Evolutionary conservation across 2,797 vertebrate genomes (phyloP).

Genomic region (Emys orbicularis): DNA sequence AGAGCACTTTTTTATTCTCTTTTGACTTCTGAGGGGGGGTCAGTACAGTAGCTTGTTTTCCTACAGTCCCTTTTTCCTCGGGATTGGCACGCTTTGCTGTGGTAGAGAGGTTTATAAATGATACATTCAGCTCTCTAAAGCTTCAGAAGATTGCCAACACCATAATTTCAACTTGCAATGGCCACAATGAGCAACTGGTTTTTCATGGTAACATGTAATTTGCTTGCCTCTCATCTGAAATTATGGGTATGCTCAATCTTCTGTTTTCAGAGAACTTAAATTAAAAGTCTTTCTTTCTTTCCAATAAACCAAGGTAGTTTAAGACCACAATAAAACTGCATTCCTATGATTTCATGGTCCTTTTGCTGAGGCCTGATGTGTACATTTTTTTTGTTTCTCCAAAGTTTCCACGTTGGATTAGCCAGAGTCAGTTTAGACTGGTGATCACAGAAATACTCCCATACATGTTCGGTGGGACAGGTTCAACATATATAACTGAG

Average conservation of each 20-base stretch:
- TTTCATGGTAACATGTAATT: background rate
- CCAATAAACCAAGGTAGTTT: background rate
- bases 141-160: background rate
- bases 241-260: background rate
- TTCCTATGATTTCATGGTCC: background rate
- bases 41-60: background rate
- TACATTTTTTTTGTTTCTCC: background rate
- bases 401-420: background rate
- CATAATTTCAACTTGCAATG: background rate
- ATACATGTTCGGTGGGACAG: background rate
- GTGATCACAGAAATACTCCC: background rate
- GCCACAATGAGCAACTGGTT: background rate
- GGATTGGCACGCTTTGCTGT: background rate
- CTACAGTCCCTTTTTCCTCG: background rate
- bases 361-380: background rate
- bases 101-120: background rate
- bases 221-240: slow-evolving; percentile 19
- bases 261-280: background rate
- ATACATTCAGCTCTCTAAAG: slow-evolving; percentile 3
- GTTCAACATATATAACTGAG: background rate
- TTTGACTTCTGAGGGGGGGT: background rate
- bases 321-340: background rate
- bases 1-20: too few relatives aligned
- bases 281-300: background rate
- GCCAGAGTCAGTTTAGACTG: background rate